Evolutionary conservation across 2,113 vertebrate species (phyloP).

Genomic region (Chascanopsetta lugubris): DNA sequence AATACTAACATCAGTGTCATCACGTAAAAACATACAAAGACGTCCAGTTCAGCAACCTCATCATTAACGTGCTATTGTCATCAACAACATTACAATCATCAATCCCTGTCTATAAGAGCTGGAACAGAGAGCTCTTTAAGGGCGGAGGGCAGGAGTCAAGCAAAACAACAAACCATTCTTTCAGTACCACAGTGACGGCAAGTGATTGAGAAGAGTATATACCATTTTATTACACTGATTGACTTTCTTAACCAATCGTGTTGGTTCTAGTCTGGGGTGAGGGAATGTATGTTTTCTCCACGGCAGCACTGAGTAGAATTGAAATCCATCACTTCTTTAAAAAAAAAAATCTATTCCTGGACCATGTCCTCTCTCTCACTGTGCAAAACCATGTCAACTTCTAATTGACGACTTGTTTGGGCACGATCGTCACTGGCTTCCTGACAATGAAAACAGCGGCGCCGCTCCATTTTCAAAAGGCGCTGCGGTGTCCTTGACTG

Average conservation of each 20-base stretch:
- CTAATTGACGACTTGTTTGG: slow-evolving; percentile 1
- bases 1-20: too few species aligned
- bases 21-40: background rate
- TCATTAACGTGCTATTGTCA: too few species aligned
- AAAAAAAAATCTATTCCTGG: too few species aligned
- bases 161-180: slow-evolving; percentile 42
- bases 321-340: background rate
- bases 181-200: background rate
- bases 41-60: too few species aligned
- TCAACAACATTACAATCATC: too few species aligned
- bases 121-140: too few species aligned
- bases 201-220: slow-evolving; percentile 9
- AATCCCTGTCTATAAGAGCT: too few species aligned
- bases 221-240: background rate
- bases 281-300: background rate
- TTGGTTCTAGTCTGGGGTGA: background rate
- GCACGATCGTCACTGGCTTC: background rate
- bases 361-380: background rate
- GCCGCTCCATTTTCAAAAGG: background rate
- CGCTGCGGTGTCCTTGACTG: background rate
- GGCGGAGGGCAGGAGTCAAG: slow-evolving; percentile 33
- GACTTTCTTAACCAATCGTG: background rate
- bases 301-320: background rate
- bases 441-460: background rate
- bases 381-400: background rate